These are phyloP conservation scores for Martes martes DNA, from an alignment of 2,113 vertebrate genomes.

Conservation along the genomic window DNA sequence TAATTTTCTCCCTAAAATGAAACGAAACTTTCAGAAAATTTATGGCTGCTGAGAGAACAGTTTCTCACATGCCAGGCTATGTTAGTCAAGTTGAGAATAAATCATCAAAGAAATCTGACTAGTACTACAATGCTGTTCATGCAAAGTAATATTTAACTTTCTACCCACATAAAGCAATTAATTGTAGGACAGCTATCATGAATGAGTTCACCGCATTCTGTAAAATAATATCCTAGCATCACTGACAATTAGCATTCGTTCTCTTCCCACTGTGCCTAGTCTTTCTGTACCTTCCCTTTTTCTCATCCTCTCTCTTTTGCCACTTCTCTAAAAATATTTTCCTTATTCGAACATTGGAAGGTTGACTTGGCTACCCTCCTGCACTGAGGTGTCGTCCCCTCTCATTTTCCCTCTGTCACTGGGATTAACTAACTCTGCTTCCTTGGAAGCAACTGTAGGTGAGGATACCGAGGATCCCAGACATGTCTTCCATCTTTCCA, in stretches of 20 bases:
- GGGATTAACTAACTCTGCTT: background rate
- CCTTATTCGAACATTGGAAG: background rate
- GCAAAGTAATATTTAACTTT: slow-evolving; percentile 46
- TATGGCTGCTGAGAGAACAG: slow-evolving; percentile 15
- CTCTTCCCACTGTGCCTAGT: background rate
- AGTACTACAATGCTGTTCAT: background rate
- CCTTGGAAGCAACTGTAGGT: background rate
- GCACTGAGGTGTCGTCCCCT: background rate
- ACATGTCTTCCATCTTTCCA: background rate
- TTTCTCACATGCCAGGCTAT: slow-evolving; percentile 51
- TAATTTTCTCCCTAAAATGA: slow-evolving; percentile 60
- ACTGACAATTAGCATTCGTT: background rate
- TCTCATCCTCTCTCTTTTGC: background rate
- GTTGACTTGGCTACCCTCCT: background rate
- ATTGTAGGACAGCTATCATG: background rate
- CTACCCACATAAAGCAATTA: background rate
- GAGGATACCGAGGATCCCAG: background rate
- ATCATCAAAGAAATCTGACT: slow-evolving; percentile 43
- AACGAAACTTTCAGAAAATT: slow-evolving; percentile 68
- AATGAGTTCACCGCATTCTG: background rate
- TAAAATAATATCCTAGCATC: background rate
- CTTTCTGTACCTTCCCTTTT: background rate
- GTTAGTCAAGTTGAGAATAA: slow-evolving; percentile 59
- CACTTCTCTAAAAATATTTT: background rate
- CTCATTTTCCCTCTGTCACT: background rate